Percentiles rank a stretch among this genome's conserved stretches.
phyloP scores from a whole-genome alignment of 2,797 vertebrate genomes.

The Argyrosomus regius region DNA sequence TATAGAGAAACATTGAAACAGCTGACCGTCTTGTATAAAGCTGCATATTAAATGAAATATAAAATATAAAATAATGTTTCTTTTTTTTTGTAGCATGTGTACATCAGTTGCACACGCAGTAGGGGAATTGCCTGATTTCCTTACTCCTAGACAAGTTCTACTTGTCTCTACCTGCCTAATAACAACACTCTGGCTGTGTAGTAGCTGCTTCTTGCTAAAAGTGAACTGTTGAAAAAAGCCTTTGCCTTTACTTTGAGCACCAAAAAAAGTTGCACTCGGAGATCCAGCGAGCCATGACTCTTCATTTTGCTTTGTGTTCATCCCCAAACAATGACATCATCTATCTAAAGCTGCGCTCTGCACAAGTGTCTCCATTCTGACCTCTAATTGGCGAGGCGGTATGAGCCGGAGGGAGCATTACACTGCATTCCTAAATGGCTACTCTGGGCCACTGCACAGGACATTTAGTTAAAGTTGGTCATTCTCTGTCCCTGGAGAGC shows the following conservation, averaged over 20 bases:
- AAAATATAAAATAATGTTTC: no score
- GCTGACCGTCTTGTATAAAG: slow-evolving; percentile 4
- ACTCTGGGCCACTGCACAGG: slow-evolving; percentile 71
- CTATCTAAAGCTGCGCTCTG: slow-evolving; percentile 50
- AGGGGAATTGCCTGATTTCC: background rate
- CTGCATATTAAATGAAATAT: slow-evolving; percentile 3
- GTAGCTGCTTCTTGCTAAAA: slow-evolving; percentile 1
- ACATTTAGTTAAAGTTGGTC: slow-evolving; percentile 80
- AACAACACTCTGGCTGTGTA: background rate
- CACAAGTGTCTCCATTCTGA: slow-evolving; percentile 63
- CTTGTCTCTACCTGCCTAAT: background rate
- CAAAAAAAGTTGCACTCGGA: slow-evolving; percentile 42
- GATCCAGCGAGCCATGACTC: slow-evolving; percentile 48
- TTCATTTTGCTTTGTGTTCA: slow-evolving; percentile 48
- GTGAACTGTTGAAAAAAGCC: slow-evolving; percentile 19
- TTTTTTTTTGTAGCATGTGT: slow-evolving; percentile 21
- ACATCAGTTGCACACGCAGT: background rate
- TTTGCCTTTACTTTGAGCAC: slow-evolving; percentile 31
- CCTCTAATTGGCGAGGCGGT: slow-evolving; percentile 76
- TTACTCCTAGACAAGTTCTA: background rate
- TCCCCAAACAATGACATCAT: slow-evolving; percentile 73
- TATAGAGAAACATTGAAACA: slow-evolving; percentile 6
- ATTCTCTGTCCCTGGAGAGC: slow-evolving; percentile 69
- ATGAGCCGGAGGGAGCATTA: slow-evolving; percentile 69
- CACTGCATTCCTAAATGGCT: slow-evolving; percentile 74